Conservation (phyloP, 2,797 vertebrate species). For the Labroides dimidiatus region DNA sequence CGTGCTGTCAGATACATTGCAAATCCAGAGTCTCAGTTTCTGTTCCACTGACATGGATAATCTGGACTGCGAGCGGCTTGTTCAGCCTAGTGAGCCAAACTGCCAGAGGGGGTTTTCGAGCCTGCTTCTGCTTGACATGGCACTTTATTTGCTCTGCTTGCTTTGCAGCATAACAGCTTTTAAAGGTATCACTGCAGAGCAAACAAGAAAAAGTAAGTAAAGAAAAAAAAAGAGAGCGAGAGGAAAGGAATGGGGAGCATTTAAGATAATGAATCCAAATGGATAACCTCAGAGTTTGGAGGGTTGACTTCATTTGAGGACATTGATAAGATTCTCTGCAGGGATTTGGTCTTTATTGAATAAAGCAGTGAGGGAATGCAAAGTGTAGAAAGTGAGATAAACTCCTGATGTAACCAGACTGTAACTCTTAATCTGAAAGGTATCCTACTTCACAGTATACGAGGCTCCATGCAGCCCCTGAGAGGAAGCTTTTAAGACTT, state of each 20-base stretch:
- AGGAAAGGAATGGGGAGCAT: background rate
- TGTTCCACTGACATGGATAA: constrained; percentile 69
- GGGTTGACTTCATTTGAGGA: constrained; percentile 22
- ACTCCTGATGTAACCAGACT: constrained; percentile 53
- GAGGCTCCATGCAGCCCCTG: constrained; percentile 7
- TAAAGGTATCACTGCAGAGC: constrained; percentile 37
- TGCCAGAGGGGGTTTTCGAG: constrained; percentile 54
- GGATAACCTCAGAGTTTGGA: constrained; percentile 20
- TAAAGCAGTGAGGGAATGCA: constrained; percentile 9
- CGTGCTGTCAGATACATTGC: constrained; percentile 50
- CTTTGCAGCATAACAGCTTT: constrained; percentile 42
- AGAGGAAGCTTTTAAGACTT: constrained; percentile 14
- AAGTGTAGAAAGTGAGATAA: background rate
- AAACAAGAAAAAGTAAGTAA: constrained; percentile 36
- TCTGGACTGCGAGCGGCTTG: constrained; percentile 60
- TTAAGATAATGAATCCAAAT: constrained; percentile 1
- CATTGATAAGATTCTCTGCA: constrained; percentile 20
- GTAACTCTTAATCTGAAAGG: constrained; percentile 51
- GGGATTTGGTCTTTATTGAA: constrained; percentile 45
- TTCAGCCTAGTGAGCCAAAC: constrained; percentile 58
- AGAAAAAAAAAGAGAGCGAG: too few species aligned
- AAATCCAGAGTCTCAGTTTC: constrained; percentile 63
- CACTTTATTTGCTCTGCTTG: constrained; percentile 58
- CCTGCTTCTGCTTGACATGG: constrained; percentile 65
- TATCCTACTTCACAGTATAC: constrained; percentile 12